phyloP scores from a whole-genome alignment of 2,797 vertebrate species.

The Agapornis canus region DNA sequence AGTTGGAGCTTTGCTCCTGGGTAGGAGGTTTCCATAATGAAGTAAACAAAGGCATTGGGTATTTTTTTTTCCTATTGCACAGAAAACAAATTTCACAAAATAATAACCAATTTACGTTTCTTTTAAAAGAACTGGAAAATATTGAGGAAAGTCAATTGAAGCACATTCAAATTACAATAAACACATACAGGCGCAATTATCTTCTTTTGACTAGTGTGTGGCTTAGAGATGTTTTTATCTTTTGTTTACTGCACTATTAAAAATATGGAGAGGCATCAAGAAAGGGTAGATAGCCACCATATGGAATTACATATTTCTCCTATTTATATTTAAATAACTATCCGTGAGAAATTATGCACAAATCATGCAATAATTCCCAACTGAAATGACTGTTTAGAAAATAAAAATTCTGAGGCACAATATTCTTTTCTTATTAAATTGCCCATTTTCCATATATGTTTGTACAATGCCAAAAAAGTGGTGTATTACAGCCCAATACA shows the following conservation, averaged over 20 bases:
- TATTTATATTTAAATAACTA: slow-evolving; percentile 87
- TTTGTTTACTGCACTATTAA: slow-evolving; percentile 91
- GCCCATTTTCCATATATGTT: slow-evolving; percentile 74
- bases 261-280: slow-evolving; percentile 74
- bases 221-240: slow-evolving; percentile 94
- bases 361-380: slow-evolving; percentile 79
- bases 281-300: slow-evolving; percentile 73
- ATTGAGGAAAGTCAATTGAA: slow-evolving; percentile 90
- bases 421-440: slow-evolving; percentile 83
- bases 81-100: slow-evolving; percentile 77
- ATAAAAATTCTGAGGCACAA: slow-evolving; percentile 73
- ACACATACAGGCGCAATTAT: slow-evolving; percentile 93
- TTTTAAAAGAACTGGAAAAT: slow-evolving; percentile 78
- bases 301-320: slow-evolving; percentile 78
- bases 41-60: slow-evolving; percentile 69
- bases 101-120: slow-evolving; percentile 81
- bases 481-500: slow-evolving; percentile 57
- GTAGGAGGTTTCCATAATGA: slow-evolving; percentile 71
- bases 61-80: slow-evolving; percentile 31
- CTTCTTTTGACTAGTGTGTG: slow-evolving; percentile 93
- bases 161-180: slow-evolving; percentile 90
- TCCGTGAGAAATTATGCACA: slow-evolving; percentile 80
- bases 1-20: slow-evolving; percentile 40
- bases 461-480: slow-evolving; percentile 56
- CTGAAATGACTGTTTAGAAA: slow-evolving; percentile 82